Evolutionary conservation across 2,888 invertebrate species (phyloP), one percentile per base, ranked within the genome.

Genomic region (Asteroscopus sphinx): DNA sequence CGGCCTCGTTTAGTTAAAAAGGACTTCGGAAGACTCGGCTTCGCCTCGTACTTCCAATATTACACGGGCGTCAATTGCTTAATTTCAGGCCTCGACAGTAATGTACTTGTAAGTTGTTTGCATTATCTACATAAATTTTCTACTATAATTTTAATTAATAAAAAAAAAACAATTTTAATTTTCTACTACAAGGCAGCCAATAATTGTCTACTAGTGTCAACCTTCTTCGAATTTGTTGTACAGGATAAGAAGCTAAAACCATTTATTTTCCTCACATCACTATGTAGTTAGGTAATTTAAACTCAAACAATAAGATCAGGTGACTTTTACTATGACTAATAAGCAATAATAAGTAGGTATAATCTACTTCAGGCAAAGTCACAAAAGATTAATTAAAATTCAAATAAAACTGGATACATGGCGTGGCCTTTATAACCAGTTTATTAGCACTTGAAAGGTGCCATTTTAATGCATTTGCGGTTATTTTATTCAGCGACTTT

Each of bases 321-420:
- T 32, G 32, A 3, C 4, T 1, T n/a, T 15, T 30, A n/a, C 9
- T 21, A 28, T 30, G 48, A 30, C 21, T 42, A 11, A 11, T 35
- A 6, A 21, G n/a, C n/a, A n/a, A n/a, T n/a, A n/a, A n/a, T n/a
- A n/a, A n/a, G n/a, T n/a, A n/a, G 28, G 21, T 4, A 30, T 32
- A 26, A 39, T 2, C n/a, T 11, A 1, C 11, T 28, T 21, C 6
- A 35, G 35, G 7, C 15, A 35, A 6, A 15, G 2, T 21, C 12
- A 39, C 39, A 47, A 46, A 21, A 58, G n/a, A 17, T 25, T 16
- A 33, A 60, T 33, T 16, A 37, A 47, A 39, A 48, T 9, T 37
- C 0, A 16, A 42, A 21, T 58, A 33, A 45, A 59, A 12, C 15
- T 26, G n/a, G 1, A 39, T 25, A 15, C 13, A 46, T 25, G 25